Evolutionary conservation across 2,113 vertebrate genomes (phyloP), one percentile per base, ranked within the genome.

Genomic region (Eubucco bourcierii): DNA sequence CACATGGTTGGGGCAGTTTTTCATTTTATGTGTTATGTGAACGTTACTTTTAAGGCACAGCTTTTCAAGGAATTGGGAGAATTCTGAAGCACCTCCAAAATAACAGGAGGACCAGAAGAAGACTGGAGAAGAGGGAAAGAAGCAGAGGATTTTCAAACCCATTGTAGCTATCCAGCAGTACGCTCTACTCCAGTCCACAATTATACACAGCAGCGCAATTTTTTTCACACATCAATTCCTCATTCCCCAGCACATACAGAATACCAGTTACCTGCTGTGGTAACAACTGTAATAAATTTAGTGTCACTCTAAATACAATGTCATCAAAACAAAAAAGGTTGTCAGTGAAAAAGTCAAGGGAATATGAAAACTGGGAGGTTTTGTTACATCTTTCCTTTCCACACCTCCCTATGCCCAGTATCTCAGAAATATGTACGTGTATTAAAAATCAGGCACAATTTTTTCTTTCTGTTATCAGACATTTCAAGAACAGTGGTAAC

Each of bases 341-440:
- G 27, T 73, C 74, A 66, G 19, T 84, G 76, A 31, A 81, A 73
- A 71, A 68, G 50, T 5, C 11, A 55, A 63, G 14, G 29, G 21
- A 91, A 81, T 81, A 79, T 81, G 58, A 81, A 92, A 41, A 13
- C 77, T 78, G 23, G 33, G 39, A 78, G 13, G 3, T 87, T 90
- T 81, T 84, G 25, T 58, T 65, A 58, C 10, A 28, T 58, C 29
- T 74, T 83, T 80, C 87, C 53, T 60, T 64, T 83, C 27, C 13
- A 10, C 7, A 34, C 17, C 16, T 7, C 12, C 33, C 1, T 0
- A 10, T 4, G 4, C 20, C 12, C 4, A 3, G 16, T 44, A 37
- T 81, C 17, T 93, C 84, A 83, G 58, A 55, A 39, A 65, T 50
- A 59, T 7, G 64, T 34, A 18, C 25, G 67, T 10, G 2, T 46